These are phyloP conservation scores for Protaetia brevitarsis DNA, from an alignment of 1,140 invertebrate species.

Conservation along the genomic window DNA sequence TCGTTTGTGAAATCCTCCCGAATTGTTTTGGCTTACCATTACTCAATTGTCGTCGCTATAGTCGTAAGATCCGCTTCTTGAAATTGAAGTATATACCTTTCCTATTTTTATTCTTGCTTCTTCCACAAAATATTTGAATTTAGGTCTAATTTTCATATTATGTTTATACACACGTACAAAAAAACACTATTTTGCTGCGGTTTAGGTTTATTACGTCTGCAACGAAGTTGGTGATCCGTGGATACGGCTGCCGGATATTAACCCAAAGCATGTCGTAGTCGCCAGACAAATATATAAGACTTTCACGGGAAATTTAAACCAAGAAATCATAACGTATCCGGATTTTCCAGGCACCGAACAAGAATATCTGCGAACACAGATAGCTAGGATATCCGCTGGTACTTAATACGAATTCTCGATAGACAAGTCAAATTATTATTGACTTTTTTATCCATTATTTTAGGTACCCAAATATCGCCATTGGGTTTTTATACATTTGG, in stretches of 20 bases:
- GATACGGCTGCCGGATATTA: conserved; percentile 68
- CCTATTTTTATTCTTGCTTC: too few species aligned
- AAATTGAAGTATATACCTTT: too few species aligned
- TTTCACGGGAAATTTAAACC: conserved; percentile 69
- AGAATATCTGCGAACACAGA: conserved; percentile 81
- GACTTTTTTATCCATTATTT: neutral
- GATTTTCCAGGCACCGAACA: conserved; percentile 77
- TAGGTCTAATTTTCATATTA: too few species aligned
- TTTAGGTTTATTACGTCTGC: conserved; percentile 68
- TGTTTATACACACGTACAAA: too few species aligned
- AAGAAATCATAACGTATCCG: conserved; percentile 64
- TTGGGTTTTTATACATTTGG: conserved; percentile 66
- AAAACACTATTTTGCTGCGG: too few species aligned
- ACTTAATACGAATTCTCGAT: neutral
- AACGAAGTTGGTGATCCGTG: conserved; percentile 65
- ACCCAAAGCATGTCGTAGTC: conserved; percentile 65
- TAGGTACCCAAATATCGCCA: conserved; percentile 73
- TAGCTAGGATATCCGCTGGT: conserved; percentile 75
- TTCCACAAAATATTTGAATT: too few species aligned
- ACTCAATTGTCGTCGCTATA: too few species aligned
- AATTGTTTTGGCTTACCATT: too few species aligned
- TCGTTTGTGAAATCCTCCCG: too few species aligned
- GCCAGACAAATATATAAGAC: conserved; percentile 63
- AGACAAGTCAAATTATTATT: neutral
- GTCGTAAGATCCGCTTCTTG: too few species aligned